Percentiles rank a stretch among this genome's conserved stretches.
Evolutionary conservation across 1,140 invertebrate species (phyloP).

Genomic region (Hyposmocoma kahamanoa): DNA sequence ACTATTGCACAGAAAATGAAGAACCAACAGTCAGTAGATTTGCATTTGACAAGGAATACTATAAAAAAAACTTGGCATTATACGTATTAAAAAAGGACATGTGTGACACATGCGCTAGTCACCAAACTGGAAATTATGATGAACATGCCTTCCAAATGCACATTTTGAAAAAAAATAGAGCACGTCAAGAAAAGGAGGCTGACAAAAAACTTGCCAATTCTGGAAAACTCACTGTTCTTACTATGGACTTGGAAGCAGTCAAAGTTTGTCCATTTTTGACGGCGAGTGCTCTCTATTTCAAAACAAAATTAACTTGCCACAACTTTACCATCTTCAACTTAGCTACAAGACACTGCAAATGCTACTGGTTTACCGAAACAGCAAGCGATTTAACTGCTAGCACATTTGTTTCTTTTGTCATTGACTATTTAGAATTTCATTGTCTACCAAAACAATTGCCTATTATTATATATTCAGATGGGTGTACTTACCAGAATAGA

Average conservation of each 20-base stretch:
- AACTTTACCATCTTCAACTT: slow-evolving; percentile 59
- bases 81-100: slow-evolving; percentile 24
- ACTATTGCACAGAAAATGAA: slow-evolving; percentile 11
- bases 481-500: slow-evolving; percentile 37
- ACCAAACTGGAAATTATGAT: neutral
- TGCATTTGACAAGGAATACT: slow-evolving; percentile 13
- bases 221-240: slow-evolving; percentile 13
- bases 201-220: neutral
- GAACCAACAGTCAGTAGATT: slow-evolving; percentile 4
- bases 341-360: slow-evolving; percentile 20
- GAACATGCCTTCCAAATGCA: slow-evolving; percentile 1
- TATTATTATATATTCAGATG: slow-evolving; percentile 32
- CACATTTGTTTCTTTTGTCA: slow-evolving; percentile 35
- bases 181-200: neutral
- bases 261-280: slow-evolving; percentile 37
- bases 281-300: slow-evolving; percentile 50
- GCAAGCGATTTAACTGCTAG: slow-evolving; percentile 39
- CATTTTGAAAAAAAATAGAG: slow-evolving; percentile 1
- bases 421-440: slow-evolving; percentile 22
- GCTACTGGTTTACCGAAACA: slow-evolving; percentile 53
- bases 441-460: slow-evolving; percentile 2
- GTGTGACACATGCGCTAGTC: neutral
- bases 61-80: slow-evolving; percentile 15
- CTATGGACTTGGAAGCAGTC: slow-evolving; percentile 43
- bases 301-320: slow-evolving; percentile 52